These are phyloP conservation scores for Alca torda DNA, from an alignment of 2,797 vertebrate genomes.

Conservation along the genomic window DNA sequence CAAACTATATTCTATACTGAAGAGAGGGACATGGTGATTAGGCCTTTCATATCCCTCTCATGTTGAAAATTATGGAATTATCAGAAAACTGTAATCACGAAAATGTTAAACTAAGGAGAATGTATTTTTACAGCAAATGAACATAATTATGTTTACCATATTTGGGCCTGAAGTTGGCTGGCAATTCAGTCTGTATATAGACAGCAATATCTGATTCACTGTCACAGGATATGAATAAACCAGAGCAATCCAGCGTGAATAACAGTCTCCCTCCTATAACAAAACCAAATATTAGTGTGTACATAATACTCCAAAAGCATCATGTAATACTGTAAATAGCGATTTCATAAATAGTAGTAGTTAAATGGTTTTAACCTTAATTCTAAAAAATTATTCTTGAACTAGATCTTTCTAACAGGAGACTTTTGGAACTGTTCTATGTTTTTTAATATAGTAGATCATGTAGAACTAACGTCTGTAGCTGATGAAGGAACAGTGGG, in stretches of 20 bases:
- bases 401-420: background rate
- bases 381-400: background rate
- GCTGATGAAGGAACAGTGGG: conserved; percentile 4
- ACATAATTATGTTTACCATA: conserved; percentile 69
- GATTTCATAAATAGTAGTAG: background rate
- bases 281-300: conserved; percentile 13
- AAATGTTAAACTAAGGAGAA: conserved; percentile 62
- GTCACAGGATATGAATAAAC: conserved; percentile 67
- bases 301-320: conserved; percentile 1
- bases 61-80: conserved; percentile 64
- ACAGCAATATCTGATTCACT: conserved; percentile 65
- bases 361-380: background rate
- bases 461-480: background rate
- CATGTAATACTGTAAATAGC: background rate
- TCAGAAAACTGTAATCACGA: conserved; percentile 70
- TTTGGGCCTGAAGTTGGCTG: conserved; percentile 49
- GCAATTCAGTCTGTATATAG: conserved; percentile 57
- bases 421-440: background rate
- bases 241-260: conserved; percentile 42
- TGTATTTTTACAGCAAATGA: conserved; percentile 64
- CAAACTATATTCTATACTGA: conserved; percentile 34
- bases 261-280: background rate
- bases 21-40: conserved; percentile 59
- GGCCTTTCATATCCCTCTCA: conserved; percentile 59
- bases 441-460: background rate